Conservation (phyloP, 2,888 invertebrate genomes). For the Drepana falcataria region DNA sequence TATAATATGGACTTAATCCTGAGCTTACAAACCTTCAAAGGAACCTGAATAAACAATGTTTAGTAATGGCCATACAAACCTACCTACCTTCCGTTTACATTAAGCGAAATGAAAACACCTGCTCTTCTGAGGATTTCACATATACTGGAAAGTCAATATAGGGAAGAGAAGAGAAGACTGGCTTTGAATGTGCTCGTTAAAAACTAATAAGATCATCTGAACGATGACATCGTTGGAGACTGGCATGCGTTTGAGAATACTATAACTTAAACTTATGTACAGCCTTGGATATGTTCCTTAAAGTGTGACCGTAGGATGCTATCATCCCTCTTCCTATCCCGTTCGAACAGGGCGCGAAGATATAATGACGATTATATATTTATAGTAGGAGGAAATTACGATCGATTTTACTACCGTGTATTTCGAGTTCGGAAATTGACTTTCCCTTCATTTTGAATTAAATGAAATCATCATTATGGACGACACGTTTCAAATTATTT, state of each 20-base stretch:
- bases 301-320: too few relatives aligned
- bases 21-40: conserved; percentile 20
- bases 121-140: conserved; percentile 11
- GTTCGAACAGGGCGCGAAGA: too few relatives aligned
- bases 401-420: not conserved
- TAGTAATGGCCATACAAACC: conserved; percentile 39
- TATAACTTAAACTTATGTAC: too few relatives aligned
- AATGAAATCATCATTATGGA: not conserved
- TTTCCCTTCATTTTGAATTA: not conserved
- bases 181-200: too few relatives aligned
- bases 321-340: too few relatives aligned
- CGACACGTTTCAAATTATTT: not conserved
- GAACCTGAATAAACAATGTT: conserved; percentile 45
- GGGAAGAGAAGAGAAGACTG: too few relatives aligned
- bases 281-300: too few relatives aligned
- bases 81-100: conserved; percentile 38
- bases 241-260: too few relatives aligned
- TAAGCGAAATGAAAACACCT: conserved; percentile 34
- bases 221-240: too few relatives aligned
- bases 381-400: not conserved
- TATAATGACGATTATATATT: conserved; percentile 13
- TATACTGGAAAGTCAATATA: too few relatives aligned
- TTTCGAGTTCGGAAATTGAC: not conserved
- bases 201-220: too few relatives aligned
- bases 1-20: conserved; percentile 22